A percentile compares a stretch with the other conserved stretches of the same genome.
Conservation (phyloP, 2,113 vertebrate species). For the Mormyrus lacerda region DNA sequence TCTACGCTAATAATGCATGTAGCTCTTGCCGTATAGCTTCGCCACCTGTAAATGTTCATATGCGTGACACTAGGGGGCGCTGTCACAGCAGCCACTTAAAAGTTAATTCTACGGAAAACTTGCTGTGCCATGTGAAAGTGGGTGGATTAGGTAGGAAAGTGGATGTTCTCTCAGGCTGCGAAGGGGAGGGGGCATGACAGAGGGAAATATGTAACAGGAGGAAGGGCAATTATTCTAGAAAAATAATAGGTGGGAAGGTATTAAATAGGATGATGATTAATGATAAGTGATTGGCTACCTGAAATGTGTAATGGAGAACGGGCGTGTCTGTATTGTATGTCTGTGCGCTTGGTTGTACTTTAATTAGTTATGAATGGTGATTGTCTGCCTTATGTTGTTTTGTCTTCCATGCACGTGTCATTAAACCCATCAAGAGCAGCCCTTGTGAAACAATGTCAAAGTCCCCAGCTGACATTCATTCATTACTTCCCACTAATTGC, state of each 20-base stretch:
- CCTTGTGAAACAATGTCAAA: background rate
- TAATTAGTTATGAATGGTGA: background rate
- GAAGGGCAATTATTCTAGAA: background rate
- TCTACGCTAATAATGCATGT: background rate
- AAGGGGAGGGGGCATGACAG: background rate
- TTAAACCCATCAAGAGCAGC: background rate
- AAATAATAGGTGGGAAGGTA: background rate
- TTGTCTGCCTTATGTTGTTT: slow-evolving; percentile 3
- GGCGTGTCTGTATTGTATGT: background rate
- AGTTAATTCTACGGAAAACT: background rate
- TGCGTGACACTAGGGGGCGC: background rate
- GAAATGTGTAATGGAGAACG: background rate
- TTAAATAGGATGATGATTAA: background rate
- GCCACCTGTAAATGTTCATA: background rate
- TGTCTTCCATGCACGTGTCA: background rate
- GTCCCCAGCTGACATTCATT: background rate
- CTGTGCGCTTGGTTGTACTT: background rate
- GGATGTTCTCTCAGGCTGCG: background rate
- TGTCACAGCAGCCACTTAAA: background rate
- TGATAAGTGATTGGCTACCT: background rate
- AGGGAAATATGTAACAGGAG: background rate
- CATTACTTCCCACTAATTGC: background rate
- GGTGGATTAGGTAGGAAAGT: background rate
- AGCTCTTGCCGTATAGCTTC: background rate
- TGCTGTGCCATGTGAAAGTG: background rate